A percentile compares a stretch with the other conserved stretches of the same genome.
Conservation (phyloP, 2,888 invertebrate genomes). For the Cinara cedri region DNA sequence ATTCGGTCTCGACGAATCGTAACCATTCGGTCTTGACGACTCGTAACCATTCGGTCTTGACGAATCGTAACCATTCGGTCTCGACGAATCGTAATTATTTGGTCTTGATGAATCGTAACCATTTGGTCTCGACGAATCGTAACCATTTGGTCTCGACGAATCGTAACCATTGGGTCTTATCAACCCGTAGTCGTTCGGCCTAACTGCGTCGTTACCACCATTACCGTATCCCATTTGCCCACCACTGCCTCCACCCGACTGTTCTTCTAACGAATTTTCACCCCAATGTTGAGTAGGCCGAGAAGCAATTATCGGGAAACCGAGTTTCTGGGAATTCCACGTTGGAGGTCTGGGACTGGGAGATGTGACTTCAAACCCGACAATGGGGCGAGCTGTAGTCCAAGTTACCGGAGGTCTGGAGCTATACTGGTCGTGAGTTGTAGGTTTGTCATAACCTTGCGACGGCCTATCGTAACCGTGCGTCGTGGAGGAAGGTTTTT, state of each 20-base stretch:
- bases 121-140: neutral
- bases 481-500: neutral
- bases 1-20: neutral
- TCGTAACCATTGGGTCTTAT: neutral
- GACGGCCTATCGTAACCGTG: neutral
- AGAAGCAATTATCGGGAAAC: constrained; percentile 21
- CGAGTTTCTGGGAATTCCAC: constrained; percentile 19
- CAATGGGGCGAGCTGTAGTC: constrained; percentile 23
- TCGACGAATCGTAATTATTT: neutral
- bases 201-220: neutral
- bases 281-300: constrained; percentile 49
- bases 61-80: constrained; percentile 3
- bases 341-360: neutral
- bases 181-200: neutral
- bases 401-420: neutral
- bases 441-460: neutral
- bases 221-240: neutral
- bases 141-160: neutral
- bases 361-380: constrained; percentile 5
- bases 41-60: neutral
- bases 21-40: neutral
- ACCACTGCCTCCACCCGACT: neutral
- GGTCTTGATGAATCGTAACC: too few species aligned
- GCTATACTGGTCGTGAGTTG: constrained; percentile 12
- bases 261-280: constrained; percentile 36